Conservation (phyloP, 2,797 vertebrate species). For the Microcaecilia unicolor region DNA sequence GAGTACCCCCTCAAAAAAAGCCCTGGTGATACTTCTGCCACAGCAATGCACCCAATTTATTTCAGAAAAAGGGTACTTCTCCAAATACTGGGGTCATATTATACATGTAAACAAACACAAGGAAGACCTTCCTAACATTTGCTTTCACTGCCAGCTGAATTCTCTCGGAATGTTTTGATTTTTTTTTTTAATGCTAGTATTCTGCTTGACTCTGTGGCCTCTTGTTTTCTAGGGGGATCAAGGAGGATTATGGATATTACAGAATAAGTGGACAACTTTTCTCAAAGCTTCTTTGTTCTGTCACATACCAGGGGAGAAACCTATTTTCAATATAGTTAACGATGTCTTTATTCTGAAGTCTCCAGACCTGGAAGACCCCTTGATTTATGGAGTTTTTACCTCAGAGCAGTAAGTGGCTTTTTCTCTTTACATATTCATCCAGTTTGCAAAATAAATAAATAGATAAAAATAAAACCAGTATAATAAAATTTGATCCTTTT, state of each 20-base stretch:
- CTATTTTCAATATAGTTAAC: slow-evolving; percentile 89
- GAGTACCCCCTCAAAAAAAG: too few species aligned
- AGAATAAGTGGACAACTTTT: slow-evolving; percentile 97
- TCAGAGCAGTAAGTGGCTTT: slow-evolving; percentile 79
- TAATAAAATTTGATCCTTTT: background rate
- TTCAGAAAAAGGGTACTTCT: too few species aligned
- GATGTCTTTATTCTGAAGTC: slow-evolving; percentile 82
- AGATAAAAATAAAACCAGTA: background rate
- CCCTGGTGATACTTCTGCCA: too few species aligned
- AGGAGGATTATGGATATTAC: slow-evolving; percentile 84
- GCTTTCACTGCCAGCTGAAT: too few species aligned
- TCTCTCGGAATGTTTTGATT: too few species aligned
- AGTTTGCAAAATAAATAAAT: background rate
- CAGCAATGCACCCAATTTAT: too few species aligned
- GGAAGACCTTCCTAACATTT: too few species aligned
- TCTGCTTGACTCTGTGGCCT: too few species aligned
- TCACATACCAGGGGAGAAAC: slow-evolving; percentile 82
- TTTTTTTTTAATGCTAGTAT: too few species aligned
- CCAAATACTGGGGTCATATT: too few species aligned
- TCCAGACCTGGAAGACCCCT: slow-evolving; percentile 59
- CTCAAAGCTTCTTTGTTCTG: slow-evolving; percentile 91
- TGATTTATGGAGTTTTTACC: slow-evolving; percentile 88
- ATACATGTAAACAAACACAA: too few species aligned
- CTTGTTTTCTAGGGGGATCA: slow-evolving; percentile 70
- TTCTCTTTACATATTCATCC: background rate